These are phyloP conservation scores for Enteromius thamalakanensis DNA, from an alignment of 2,797 vertebrate genomes.

Conservation along the genomic window DNA sequence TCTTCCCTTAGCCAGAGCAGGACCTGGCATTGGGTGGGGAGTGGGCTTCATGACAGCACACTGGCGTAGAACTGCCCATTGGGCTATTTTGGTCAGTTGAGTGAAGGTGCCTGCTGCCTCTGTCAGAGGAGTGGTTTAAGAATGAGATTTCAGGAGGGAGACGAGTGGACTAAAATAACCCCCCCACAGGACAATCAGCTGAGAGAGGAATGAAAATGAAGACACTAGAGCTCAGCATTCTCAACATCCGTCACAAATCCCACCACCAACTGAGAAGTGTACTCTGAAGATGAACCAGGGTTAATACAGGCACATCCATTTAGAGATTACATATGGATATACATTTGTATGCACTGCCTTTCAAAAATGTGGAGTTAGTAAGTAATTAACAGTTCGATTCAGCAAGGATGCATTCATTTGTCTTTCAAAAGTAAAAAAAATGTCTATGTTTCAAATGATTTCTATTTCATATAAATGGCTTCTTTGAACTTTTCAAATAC, in stretches of 20 bases:
- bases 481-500: neutral
- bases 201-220: constrained; percentile 59
- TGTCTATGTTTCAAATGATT: neutral
- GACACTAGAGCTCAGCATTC: constrained; percentile 61
- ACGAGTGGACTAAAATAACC: constrained; percentile 86
- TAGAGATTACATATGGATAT: neutral
- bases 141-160: constrained; percentile 57
- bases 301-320: neutral
- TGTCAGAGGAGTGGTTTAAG: constrained; percentile 53
- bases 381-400: neutral
- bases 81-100: constrained; percentile 90
- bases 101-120: constrained; percentile 78
- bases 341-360: neutral
- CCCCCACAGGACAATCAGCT: constrained; percentile 70
- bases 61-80: constrained; percentile 70
- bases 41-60: constrained; percentile 66
- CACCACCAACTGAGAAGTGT: constrained; percentile 38
- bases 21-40: constrained; percentile 55
- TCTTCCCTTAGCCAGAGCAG: constrained; percentile 53
- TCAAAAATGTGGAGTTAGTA: too few relatives aligned
- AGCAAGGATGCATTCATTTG: neutral
- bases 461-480: neutral
- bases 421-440: neutral
- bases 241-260: constrained; percentile 21
- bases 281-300: neutral